Evolutionary conservation across 2,113 vertebrate species (phyloP), one percentile per base, ranked within the genome.

Genomic region (Spilogale gracilis): DNA sequence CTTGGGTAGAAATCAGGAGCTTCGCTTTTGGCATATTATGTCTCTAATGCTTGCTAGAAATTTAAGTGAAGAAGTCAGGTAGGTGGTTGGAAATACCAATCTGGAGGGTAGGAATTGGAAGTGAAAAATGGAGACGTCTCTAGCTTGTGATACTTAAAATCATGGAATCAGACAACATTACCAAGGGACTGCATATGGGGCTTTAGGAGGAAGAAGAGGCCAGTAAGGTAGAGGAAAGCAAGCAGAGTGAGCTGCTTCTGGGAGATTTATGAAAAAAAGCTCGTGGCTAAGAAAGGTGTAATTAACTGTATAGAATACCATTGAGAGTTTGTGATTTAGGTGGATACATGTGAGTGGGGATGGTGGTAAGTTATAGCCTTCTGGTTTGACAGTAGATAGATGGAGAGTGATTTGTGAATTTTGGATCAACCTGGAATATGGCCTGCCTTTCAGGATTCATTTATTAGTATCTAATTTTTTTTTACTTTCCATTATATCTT

Each of bases 121-220:
- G 43, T 82, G 60, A 74, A 85, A 84, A 74, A 74, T 17, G 48
- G 73, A 45, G 18, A 21, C 27, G 61, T 95, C 30, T 17, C 94
- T 95, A 69, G 9, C 8, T 98, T 91, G 4, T 86, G 30, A 79
- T 45, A 25, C 85, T 89, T 89, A 74, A 96, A 92, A 60, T 89
- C 38, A n/a, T 82, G 14, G 21, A 69, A 48, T 81, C 73, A 65
- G n/a, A 38, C 12, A 43, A 25, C 79, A 32, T 92, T 54, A 32
- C 67, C 48, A 79, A 82, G 32, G 60, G 25, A 21, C 17, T n/a
- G 82, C 93, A 30, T 17, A 50, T 79, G 12, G n/a, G 48, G 25
- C 56, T 87, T 21, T 43, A 30, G 56, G 56, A 54, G 38, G 27
- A 69, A 98, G 43, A 54, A 92, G 43, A 54, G 18, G 18, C 20